Conservation (phyloP, 2,888 invertebrate genomes). For the Drosophila borborema region DNA sequence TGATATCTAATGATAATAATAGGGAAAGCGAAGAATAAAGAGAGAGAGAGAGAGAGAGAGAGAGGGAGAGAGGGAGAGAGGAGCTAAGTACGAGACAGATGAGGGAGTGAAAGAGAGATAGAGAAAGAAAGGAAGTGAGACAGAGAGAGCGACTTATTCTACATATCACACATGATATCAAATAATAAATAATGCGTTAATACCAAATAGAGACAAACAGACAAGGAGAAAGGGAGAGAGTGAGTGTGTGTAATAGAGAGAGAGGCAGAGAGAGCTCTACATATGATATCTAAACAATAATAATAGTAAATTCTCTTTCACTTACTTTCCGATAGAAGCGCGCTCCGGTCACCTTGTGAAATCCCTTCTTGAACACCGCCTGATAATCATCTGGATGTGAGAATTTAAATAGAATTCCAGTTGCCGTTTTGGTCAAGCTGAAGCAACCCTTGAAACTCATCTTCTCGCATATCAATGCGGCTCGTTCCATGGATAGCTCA, state of each 20-base stretch:
- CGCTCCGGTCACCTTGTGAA: slow-evolving; percentile 94
- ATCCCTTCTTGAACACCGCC: slow-evolving; percentile 94
- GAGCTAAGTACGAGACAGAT: no score
- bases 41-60: background rate
- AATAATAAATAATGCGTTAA: background rate
- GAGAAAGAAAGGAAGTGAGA: background rate
- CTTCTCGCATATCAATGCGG: slow-evolving; percentile 94
- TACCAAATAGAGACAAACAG: background rate
- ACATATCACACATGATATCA: background rate
- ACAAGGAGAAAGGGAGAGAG: background rate
- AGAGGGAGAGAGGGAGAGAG: background rate
- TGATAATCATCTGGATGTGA: slow-evolving; percentile 94
- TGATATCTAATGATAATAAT: no score
- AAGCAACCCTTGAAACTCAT: slow-evolving; percentile 95
- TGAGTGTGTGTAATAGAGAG: background rate
- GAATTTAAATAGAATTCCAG: slow-evolving; percentile 95
- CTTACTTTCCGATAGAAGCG: slow-evolving; percentile 93
- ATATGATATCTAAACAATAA: background rate
- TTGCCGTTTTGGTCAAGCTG: slow-evolving; percentile 94
- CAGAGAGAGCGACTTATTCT: background rate
- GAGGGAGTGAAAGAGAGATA: background rate
- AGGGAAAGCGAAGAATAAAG: background rate
- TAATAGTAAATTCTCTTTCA: background rate
- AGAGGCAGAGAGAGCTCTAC: background rate
- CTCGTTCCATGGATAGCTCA: slow-evolving; percentile 94